Evolutionary conservation across 2,797 vertebrate genomes (phyloP).

Genomic region (Spheniscus humboldti): DNA sequence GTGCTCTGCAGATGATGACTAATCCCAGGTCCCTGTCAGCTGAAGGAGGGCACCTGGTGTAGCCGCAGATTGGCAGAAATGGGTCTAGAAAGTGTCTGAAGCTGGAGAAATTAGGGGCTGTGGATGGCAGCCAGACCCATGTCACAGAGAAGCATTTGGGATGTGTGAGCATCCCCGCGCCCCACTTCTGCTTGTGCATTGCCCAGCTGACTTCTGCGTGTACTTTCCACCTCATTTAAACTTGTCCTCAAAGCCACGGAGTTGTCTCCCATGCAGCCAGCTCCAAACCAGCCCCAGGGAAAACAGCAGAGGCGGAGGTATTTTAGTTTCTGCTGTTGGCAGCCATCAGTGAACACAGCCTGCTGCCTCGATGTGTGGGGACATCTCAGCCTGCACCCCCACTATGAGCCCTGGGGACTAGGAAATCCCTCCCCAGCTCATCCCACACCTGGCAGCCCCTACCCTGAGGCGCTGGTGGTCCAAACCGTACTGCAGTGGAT

Average conservation of each 20-base stretch:
- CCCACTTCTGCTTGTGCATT: not conserved
- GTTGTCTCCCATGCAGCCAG: not conserved
- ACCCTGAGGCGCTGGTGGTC: not conserved
- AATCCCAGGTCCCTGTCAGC: not conserved
- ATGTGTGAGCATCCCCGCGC: not conserved
- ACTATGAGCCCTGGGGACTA: not conserved
- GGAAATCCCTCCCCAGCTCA: not conserved
- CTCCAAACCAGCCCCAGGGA: not conserved
- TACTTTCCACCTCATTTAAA: not conserved
- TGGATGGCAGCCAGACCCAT: not conserved
- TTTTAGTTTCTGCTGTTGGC: not conserved
- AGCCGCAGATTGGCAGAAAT: too few species aligned
- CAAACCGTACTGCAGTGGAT: accelerated
- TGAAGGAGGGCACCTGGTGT: not conserved
- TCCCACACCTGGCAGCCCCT: not conserved
- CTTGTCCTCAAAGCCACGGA: not conserved
- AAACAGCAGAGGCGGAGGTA: not conserved
- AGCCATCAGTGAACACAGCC: not conserved
- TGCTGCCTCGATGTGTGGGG: not conserved
- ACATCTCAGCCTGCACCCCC: not conserved
- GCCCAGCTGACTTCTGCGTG: not conserved
- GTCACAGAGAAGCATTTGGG: not conserved
- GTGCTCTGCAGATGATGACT: not conserved
- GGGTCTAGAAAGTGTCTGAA: not conserved
- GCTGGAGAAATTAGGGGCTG: not conserved